A percentile compares a stretch with the other conserved stretches of the same genome.
Conservation (phyloP, 2,888 invertebrate genomes). For the Meteorus colon region DNA sequence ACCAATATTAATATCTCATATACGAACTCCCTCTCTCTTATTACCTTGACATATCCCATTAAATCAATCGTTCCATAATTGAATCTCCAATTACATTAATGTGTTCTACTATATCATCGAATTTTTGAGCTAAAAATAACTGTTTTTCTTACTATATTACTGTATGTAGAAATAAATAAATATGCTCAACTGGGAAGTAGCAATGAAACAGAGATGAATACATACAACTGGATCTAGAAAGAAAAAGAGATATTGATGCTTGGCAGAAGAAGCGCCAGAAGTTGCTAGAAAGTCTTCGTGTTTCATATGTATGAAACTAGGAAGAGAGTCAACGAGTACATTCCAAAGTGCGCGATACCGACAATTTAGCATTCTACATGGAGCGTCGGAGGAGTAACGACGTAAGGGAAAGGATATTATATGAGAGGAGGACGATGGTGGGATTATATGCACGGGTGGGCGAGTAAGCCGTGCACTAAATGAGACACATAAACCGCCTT, state of each 20-base stretch:
- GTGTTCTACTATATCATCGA: too few species aligned
- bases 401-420: not conserved
- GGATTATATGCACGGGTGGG: constrained; percentile 20
- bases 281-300: constrained; percentile 34
- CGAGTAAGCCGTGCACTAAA: constrained; percentile 25
- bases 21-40: too few species aligned
- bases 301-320: constrained; percentile 27
- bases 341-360: constrained; percentile 40
- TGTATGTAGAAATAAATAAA: not conserved
- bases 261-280: constrained; percentile 21
- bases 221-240: not conserved
- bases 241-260: constrained; percentile 13
- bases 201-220: not conserved
- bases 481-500: constrained; percentile 31
- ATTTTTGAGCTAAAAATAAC: too few species aligned
- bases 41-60: too few species aligned
- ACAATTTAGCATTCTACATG: constrained; percentile 43
- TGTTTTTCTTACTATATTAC: too few species aligned
- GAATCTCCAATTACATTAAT: too few species aligned
- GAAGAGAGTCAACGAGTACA: constrained; percentile 41
- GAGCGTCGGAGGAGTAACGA: constrained; percentile 6
- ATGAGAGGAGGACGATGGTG: not conserved
- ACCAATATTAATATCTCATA: too few species aligned
- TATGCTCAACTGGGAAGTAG: not conserved
- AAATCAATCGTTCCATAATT: too few species aligned